These are phyloP conservation scores for Tylochromis polylepis DNA, from an alignment of 2,113 vertebrate species.

Conservation along the genomic window DNA sequence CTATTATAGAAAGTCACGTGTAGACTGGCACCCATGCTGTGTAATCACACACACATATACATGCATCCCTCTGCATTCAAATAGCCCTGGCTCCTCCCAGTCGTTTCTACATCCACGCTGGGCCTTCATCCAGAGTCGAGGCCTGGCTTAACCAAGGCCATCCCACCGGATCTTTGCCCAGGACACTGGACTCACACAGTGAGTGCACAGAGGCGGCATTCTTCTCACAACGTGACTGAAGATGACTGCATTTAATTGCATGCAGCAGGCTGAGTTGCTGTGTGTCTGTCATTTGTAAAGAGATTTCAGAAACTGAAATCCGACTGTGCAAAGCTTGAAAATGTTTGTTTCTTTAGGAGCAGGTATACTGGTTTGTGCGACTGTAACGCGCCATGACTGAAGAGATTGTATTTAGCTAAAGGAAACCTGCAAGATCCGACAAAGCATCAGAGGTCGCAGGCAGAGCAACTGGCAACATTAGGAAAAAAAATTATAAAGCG, in stretches of 20 bases:
- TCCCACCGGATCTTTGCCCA: slow-evolving; percentile 56
- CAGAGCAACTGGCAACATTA: background rate
- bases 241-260: slow-evolving; percentile 31
- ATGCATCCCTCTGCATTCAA: slow-evolving; percentile 36
- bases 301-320: background rate
- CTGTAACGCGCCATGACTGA: background rate
- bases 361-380: background rate
- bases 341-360: background rate
- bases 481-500: background rate
- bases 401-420: background rate
- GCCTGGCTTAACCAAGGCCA: slow-evolving; percentile 37
- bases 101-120: slow-evolving; percentile 34
- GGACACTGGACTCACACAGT: slow-evolving; percentile 58
- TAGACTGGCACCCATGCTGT: slow-evolving; percentile 14
- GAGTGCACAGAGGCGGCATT: slow-evolving; percentile 49
- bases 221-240: slow-evolving; percentile 54
- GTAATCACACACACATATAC: background rate
- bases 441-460: background rate
- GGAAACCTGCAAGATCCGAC: background rate
- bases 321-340: background rate
- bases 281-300: background rate
- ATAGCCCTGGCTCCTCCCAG: slow-evolving; percentile 35
- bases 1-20: slow-evolving; percentile 47
- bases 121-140: slow-evolving; percentile 32
- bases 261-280: background rate